phyloP scores from a whole-genome alignment of 2,797 vertebrate species.

The Acanthiza pusilla region DNA sequence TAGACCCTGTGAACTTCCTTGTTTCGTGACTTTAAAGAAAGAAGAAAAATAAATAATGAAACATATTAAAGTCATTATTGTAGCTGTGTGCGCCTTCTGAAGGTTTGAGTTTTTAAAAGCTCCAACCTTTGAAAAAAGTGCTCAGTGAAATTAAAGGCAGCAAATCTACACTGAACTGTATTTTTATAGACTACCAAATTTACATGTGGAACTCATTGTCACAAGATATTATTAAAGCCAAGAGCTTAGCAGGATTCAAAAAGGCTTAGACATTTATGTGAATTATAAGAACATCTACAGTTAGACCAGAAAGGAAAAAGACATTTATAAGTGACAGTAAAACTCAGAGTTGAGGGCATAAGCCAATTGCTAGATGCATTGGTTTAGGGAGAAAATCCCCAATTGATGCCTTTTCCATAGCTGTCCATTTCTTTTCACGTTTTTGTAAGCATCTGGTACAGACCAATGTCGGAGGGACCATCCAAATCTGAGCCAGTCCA shows the following conservation, averaged over 20 bases:
- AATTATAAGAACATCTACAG: slow-evolving; percentile 52
- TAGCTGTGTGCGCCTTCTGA: background rate
- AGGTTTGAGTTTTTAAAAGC: background rate
- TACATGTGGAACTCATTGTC: slow-evolving; percentile 59
- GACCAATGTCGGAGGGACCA: background rate
- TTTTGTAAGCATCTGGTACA: background rate
- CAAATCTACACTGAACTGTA: slow-evolving; percentile 23
- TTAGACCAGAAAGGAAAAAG: slow-evolving; percentile 25
- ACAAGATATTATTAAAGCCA: slow-evolving; percentile 39
- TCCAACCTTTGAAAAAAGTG: slow-evolving; percentile 8
- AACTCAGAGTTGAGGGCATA: slow-evolving; percentile 1
- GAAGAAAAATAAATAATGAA: slow-evolving; percentile 55
- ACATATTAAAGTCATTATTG: slow-evolving; percentile 52
- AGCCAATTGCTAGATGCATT: background rate
- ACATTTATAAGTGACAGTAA: slow-evolving; percentile 29
- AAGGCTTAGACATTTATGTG: slow-evolving; percentile 40
- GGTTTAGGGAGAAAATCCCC: background rate
- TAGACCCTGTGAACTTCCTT: slow-evolving; percentile 51
- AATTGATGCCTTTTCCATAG: background rate
- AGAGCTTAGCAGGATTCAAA: slow-evolving; percentile 52
- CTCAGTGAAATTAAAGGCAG: slow-evolving; percentile 37
- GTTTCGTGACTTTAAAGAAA: slow-evolving; percentile 45
- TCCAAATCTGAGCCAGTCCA: background rate
- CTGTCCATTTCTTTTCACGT: background rate
- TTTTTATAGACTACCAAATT: slow-evolving; percentile 47